Base-by-base conservation (phyloP, 2,888 invertebrate species). In the Tipula vernalis region DNA sequence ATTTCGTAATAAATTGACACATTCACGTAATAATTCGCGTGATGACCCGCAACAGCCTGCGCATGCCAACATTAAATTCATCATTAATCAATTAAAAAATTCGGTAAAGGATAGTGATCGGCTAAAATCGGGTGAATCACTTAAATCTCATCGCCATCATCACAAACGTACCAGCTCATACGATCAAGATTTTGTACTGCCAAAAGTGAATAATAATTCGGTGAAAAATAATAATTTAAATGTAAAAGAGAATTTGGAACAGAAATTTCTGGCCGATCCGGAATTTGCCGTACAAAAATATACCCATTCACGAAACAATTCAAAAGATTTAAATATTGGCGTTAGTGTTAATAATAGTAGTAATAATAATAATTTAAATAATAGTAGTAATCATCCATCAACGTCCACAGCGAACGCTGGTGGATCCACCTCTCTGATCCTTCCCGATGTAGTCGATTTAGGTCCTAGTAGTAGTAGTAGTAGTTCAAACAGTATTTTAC, bases 281-380 rank as follows among this genome's bases (percentile, higher is more conserved):
- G 36, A 83, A 85, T 85, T 42, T 71, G 41, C 39, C 42, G 86
- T 85, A 10, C 36, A 89, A 15, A 89, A 89, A 3, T 89, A 88
- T 44, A 88, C 88, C 36, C 94, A 93, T 89, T 93, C 94, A 87
- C 93, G 94, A 87, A 92, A 92, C 88, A 91, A 92, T 89, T 93
- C 94, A 87, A 91, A 91, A 89, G 91, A 91, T 88, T 88, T 87
- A 44, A 87, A 42, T 44, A 51, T 51, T 41, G 87, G 15, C 71
- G 51, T 41, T 84, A 39, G n/a, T 39, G 36, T 84, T 39, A 39
- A n/a, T 84, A 84, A 39, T 39, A 39, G 84, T 84, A 84, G 15
- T 84, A 84, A 84, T 84, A 84, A 39, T 84, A 84, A 41, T 84
- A 84, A 84, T 84, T 39, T 39, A n/a, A 84, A 39, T 84, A 84